Evolutionary conservation across 2,888 invertebrate species (phyloP).

Genomic region (Loripinus fragilis): DNA sequence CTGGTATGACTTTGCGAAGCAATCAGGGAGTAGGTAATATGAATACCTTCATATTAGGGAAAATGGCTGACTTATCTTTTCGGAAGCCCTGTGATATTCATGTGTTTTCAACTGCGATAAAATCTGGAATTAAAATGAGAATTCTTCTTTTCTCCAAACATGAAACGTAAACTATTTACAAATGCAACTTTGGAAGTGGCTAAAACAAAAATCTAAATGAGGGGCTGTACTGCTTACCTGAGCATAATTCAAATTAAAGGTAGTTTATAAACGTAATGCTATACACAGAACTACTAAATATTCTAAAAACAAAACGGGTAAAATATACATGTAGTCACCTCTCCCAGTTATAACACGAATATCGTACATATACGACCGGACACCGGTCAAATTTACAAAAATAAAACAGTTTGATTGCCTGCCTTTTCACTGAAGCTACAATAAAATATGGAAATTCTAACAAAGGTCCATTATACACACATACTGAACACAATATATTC

Average conservation of each 20-base stretch:
- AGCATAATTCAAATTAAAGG: slow-evolving; percentile 4
- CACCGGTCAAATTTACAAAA: slow-evolving; percentile 5
- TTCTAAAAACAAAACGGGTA: slow-evolving; percentile 15
- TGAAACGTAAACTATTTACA: slow-evolving; percentile 15
- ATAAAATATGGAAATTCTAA: slow-evolving; percentile 20
- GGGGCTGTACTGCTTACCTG: slow-evolving; percentile 5
- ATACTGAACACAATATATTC: slow-evolving; percentile 9
- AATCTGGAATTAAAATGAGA: slow-evolving; percentile 8
- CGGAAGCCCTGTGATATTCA: too few relatives aligned
- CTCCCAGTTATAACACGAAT: slow-evolving; percentile 14
- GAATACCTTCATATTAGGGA: too few relatives aligned
- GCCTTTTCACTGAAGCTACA: slow-evolving; percentile 1
- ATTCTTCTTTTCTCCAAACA: slow-evolving; percentile 14
- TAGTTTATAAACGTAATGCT: slow-evolving; percentile 2
- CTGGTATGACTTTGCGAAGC: too few relatives aligned
- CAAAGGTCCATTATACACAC: not conserved
- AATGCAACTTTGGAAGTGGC: not conserved
- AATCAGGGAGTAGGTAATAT: too few relatives aligned
- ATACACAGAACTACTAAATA: slow-evolving; percentile 7
- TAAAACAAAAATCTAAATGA: slow-evolving; percentile 10
- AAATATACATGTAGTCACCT: slow-evolving; percentile 1
- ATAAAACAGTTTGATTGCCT: slow-evolving; percentile 17
- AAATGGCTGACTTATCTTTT: too few relatives aligned
- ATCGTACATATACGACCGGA: not conserved
- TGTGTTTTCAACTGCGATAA: not conserved